phyloP scores from a whole-genome alignment of 64 coral and sea anemone species.

The Pocillopora verrucosa region DNA sequence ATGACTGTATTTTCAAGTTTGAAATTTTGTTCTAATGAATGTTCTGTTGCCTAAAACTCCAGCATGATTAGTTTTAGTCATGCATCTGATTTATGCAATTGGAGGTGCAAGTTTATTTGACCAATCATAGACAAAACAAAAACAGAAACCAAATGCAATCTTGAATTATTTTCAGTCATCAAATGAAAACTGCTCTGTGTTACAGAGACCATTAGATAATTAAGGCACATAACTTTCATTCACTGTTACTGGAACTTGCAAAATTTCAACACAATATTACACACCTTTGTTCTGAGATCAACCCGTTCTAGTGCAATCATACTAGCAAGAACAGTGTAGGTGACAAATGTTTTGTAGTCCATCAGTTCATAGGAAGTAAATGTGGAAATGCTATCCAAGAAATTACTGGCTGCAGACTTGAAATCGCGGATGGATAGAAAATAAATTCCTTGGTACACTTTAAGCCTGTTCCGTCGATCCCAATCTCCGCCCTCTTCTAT shows the following conservation, averaged over 20 bases:
- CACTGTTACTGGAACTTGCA: not conserved
- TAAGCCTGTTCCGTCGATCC: conserved; percentile 92
- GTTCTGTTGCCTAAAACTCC: too few relatives aligned
- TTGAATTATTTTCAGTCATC: too few relatives aligned
- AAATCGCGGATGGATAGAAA: conserved; percentile 96
- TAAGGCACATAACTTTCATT: too few relatives aligned
- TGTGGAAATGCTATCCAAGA: conserved; percentile 97
- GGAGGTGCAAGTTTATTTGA: too few relatives aligned
- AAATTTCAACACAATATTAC: not conserved
- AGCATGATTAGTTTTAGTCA: too few relatives aligned
- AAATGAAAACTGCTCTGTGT: too few relatives aligned
- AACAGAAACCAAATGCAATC: too few relatives aligned
- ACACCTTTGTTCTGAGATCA: conserved; percentile 90
- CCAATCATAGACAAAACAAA: too few relatives aligned
- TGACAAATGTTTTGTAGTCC: conserved; percentile 99
- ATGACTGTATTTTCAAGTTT: too few relatives aligned
- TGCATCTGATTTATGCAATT: too few relatives aligned
- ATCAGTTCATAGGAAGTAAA: conserved; percentile 99
- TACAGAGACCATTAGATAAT: too few relatives aligned
- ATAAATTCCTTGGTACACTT: conserved; percentile 98
- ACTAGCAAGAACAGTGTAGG: conserved; percentile 78
- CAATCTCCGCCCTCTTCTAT: conserved; percentile 99
- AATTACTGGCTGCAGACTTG: conserved; percentile 91
- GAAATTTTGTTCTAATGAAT: too few relatives aligned
- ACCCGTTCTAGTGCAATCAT: conserved; percentile 93